Conservation (phyloP, 30 jellyfish, hydroid and myxozoan genomes). For the Pelagia noctiluca region DNA sequence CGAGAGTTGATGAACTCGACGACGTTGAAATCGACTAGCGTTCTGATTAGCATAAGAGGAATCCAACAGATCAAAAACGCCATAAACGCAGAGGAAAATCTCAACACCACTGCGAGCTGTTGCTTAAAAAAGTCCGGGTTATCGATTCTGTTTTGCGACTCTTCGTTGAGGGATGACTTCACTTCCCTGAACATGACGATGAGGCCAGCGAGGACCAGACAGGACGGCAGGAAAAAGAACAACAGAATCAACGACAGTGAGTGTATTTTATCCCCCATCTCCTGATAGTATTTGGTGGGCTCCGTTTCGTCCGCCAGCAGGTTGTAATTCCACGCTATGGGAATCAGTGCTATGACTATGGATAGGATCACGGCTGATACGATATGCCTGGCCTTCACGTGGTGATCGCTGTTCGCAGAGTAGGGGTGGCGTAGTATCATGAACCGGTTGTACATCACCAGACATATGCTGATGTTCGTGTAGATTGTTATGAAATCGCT, state of each 20-base stretch:
- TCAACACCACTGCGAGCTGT: conserved; percentile 22
- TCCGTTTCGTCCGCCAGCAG: conserved; percentile 14
- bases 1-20: neutral
- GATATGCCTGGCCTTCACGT: conserved; percentile 20
- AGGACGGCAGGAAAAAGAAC: conserved; percentile 46
- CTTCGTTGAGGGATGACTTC: neutral
- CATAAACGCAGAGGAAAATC: conserved; percentile 20
- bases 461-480: conserved; percentile 21
- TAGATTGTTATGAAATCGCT: conserved; percentile 56
- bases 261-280: conserved; percentile 24
- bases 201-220: conserved; percentile 20
- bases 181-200: conserved; percentile 26
- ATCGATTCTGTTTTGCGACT: neutral
- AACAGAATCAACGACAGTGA: conserved; percentile 3
- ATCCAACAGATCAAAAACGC: conserved; percentile 63
- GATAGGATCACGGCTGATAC: neutral
- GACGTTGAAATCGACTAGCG: conserved; percentile 21
- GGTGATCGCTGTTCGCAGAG: neutral
- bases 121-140: neutral
- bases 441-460: conserved; percentile 34
- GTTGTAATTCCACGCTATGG: conserved; percentile 54
- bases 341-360: conserved; percentile 22
- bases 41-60: conserved; percentile 52
- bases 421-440: conserved; percentile 56
- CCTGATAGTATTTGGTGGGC: neutral